Evolutionary conservation across 2,113 vertebrate genomes (phyloP).

Genomic region (Diphyllodes magnificus): DNA sequence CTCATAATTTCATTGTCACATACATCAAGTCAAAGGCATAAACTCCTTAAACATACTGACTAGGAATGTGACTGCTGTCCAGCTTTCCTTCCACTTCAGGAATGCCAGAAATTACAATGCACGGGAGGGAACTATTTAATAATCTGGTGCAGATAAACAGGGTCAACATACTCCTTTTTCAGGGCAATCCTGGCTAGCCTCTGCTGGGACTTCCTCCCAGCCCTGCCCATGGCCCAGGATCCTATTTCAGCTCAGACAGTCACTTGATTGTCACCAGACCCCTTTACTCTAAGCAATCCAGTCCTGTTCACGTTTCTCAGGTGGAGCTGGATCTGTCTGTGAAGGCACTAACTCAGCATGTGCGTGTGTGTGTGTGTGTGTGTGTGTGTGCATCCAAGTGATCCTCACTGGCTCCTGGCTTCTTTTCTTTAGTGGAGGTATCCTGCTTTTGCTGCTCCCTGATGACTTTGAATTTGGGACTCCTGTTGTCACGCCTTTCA

Average conservation of each 20-base stretch:
- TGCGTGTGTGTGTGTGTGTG: too few relatives aligned
- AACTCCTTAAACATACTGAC: background rate
- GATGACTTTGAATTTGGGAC: background rate
- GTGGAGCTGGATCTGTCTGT: rapidly evolving
- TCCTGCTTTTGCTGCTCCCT: background rate
- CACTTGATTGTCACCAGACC: background rate
- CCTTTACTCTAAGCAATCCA: background rate
- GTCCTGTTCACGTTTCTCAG: background rate
- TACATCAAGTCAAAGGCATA: background rate
- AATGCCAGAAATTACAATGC: background rate
- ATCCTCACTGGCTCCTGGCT: background rate
- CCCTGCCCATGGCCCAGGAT: rapidly evolving
- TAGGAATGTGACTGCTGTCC: background rate
- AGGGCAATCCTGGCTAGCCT: background rate
- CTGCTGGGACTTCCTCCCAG: background rate
- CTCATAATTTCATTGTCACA: background rate
- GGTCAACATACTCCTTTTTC: background rate
- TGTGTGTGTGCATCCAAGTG: background rate
- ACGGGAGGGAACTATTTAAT: background rate
- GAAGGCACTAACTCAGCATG: background rate
- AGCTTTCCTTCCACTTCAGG: background rate
- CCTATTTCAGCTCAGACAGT: background rate
- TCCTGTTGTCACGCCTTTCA: background rate
- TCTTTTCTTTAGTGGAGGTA: background rate
- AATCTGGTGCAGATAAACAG: background rate